Conservation (phyloP, 2,113 vertebrate genomes). For the Lipophrys pholis region DNA sequence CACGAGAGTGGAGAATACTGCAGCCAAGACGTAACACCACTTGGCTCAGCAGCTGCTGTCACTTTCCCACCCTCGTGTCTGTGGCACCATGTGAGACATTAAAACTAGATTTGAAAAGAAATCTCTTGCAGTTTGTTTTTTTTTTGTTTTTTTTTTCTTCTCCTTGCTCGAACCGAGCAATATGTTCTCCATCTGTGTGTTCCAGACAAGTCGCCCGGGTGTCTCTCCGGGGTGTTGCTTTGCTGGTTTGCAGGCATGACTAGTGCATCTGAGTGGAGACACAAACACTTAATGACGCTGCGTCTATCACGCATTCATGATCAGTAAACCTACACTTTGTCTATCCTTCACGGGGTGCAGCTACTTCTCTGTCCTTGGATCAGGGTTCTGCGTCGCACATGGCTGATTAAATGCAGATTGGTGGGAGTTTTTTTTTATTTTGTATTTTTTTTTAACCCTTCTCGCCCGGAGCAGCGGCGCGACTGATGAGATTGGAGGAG, state of each 20-base stretch:
- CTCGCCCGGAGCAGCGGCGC: conserved; percentile 3
- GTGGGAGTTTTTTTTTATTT: neutral
- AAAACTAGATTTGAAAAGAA: conserved; percentile 7
- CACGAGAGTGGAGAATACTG: conserved; percentile 5
- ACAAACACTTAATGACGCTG: neutral
- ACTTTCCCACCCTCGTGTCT: conserved; percentile 17
- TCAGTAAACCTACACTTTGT: conserved; percentile 5
- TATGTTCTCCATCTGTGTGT: conserved; percentile 57
- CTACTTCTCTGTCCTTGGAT: neutral
- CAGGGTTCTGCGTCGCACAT: neutral
- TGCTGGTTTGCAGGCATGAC: conserved; percentile 55
- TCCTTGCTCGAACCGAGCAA: conserved; percentile 6
- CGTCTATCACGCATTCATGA: conserved; percentile 12
- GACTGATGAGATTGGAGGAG: conserved; percentile 51
- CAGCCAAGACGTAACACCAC: no score
- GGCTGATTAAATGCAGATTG: conserved; percentile 19
- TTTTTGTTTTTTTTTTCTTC: neutral
- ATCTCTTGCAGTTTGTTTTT: no score
- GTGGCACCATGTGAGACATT: neutral
- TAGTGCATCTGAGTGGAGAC: conserved; percentile 49
- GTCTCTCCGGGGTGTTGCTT: conserved; percentile 27
- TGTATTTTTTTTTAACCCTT: conserved; percentile 2
- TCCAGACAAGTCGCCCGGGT: conserved; percentile 16
- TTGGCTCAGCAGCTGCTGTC: conserved; percentile 16
- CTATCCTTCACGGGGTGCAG: neutral